phyloP scores from a whole-genome alignment of 1,140 invertebrate species.

The Drosophila pruinosa region DNA sequence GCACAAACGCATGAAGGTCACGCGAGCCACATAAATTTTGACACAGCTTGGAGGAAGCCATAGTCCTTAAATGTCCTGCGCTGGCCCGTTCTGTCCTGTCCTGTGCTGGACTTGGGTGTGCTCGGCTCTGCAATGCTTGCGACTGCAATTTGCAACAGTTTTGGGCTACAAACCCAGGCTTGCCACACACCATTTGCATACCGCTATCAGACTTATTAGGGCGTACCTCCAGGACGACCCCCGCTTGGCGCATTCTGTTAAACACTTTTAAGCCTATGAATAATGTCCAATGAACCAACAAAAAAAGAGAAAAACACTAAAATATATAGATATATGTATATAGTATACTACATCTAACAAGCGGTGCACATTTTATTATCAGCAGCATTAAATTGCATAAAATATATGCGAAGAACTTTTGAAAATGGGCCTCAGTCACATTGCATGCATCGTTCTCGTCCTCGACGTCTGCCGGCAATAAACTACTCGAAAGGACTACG shows the following conservation, averaged over 20 bases:
- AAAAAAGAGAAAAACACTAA: slow-evolving; percentile 6
- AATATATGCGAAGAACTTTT: slow-evolving; percentile 64
- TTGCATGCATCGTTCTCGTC: slow-evolving; percentile 22
- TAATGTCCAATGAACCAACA: slow-evolving; percentile 63
- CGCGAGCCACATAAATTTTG: slow-evolving; percentile 74
- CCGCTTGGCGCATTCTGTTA: slow-evolving; percentile 50
- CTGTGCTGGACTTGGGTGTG: not conserved
- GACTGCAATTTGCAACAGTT: slow-evolving; percentile 62
- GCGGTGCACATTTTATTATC: slow-evolving; percentile 66
- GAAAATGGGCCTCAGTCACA: slow-evolving; percentile 8
- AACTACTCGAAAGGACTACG: slow-evolving; percentile 23
- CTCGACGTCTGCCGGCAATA: slow-evolving; percentile 38
- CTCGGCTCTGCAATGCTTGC: not conserved
- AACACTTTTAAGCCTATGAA: slow-evolving; percentile 70
- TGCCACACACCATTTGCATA: slow-evolving; percentile 43
- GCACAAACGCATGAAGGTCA: slow-evolving; percentile 76
- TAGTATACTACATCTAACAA: slow-evolving; percentile 7
- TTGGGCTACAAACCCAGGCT: slow-evolving; percentile 34
- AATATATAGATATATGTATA: not conserved
- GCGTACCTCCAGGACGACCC: not conserved
- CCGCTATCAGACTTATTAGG: slow-evolving; percentile 53
- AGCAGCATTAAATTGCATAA: slow-evolving; percentile 73
- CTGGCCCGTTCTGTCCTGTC: not conserved
- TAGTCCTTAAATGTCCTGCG: slow-evolving; percentile 3
- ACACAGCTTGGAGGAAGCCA: slow-evolving; percentile 31